These are phyloP conservation scores for Neocloeon triangulifer DNA, from an alignment of 1,140 invertebrate species.

Conservation along the genomic window DNA sequence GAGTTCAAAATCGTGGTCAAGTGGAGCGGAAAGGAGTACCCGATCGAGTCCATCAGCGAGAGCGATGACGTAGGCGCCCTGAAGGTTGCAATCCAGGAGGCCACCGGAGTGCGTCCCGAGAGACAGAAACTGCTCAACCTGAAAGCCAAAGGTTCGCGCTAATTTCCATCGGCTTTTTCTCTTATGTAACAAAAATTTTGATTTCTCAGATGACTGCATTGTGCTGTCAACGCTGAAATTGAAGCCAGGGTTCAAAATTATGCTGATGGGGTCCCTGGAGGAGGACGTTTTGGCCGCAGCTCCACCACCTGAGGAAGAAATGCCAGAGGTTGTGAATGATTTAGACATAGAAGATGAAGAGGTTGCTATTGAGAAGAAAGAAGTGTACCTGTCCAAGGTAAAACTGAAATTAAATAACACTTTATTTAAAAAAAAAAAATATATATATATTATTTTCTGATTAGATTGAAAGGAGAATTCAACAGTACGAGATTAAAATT, in stretches of 20 bases:
- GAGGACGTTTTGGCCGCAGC: slow-evolving; percentile 67
- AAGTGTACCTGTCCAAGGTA: slow-evolving; percentile 30
- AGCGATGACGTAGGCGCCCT: slow-evolving; percentile 52
- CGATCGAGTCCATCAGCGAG: slow-evolving; percentile 37
- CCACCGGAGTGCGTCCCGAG: slow-evolving; percentile 67
- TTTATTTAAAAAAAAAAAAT: slow-evolving; percentile 1
- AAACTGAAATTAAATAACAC: not conserved
- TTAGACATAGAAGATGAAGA: slow-evolving; percentile 68
- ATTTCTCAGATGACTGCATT: slow-evolving; percentile 45
- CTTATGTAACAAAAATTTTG: slow-evolving; percentile 2
- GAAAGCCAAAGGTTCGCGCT: slow-evolving; percentile 51
- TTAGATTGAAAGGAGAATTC: slow-evolving; percentile 65
- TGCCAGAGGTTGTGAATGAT: slow-evolving; percentile 71
- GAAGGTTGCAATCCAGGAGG: slow-evolving; percentile 54
- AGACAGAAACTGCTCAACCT: slow-evolving; percentile 84
- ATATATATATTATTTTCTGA: not conserved
- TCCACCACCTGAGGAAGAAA: slow-evolving; percentile 48
- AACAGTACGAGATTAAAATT: slow-evolving; percentile 63
- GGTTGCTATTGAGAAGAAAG: slow-evolving; percentile 58
- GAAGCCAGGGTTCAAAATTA: slow-evolving; percentile 77
- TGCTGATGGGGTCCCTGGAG: slow-evolving; percentile 92
- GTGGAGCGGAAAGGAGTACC: slow-evolving; percentile 77
- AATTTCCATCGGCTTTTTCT: too few species aligned
- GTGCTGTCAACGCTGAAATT: slow-evolving; percentile 43
- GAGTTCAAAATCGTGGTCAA: slow-evolving; percentile 60